Percentiles rank a stretch among this genome's conserved stretches.
Conservation (phyloP, 2,113 vertebrate genomes). For the Otis tarda region DNA sequence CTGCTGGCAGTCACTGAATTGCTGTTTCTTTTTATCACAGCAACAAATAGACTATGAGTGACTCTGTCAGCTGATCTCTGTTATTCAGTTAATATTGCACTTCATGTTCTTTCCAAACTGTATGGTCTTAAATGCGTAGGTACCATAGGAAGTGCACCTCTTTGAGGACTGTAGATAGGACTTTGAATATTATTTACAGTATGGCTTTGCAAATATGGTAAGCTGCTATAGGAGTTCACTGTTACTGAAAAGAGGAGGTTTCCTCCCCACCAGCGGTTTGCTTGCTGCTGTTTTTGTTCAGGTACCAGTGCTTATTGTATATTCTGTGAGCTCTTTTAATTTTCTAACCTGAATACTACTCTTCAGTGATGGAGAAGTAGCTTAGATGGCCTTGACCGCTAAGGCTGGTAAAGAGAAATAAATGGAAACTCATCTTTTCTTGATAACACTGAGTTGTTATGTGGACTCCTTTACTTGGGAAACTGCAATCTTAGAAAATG, state of each 20-base stretch:
- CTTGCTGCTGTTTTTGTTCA: neutral
- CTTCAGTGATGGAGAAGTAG: neutral
- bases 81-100: neutral
- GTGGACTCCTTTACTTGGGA: neutral
- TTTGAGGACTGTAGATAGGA: neutral
- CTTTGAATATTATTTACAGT: neutral
- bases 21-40: neutral
- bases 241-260: neutral
- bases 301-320: rapidly evolving
- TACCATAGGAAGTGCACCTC: neutral
- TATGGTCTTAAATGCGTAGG: neutral
- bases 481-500: neutral
- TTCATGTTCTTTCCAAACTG: neutral
- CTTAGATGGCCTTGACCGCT: neutral
- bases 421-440: neutral
- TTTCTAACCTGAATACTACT: neutral
- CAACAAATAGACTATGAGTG: too few species aligned
- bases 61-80: neutral
- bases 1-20: neutral
- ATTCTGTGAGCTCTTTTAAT: neutral
- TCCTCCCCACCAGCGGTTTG: rapidly evolving
- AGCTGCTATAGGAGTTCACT: neutral
- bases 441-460: neutral
- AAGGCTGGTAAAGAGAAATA: neutral
- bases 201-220: neutral